phyloP scores from a whole-genome alignment of 2,888 invertebrate genomes.

The Reticulitermes lucifugus region DNA sequence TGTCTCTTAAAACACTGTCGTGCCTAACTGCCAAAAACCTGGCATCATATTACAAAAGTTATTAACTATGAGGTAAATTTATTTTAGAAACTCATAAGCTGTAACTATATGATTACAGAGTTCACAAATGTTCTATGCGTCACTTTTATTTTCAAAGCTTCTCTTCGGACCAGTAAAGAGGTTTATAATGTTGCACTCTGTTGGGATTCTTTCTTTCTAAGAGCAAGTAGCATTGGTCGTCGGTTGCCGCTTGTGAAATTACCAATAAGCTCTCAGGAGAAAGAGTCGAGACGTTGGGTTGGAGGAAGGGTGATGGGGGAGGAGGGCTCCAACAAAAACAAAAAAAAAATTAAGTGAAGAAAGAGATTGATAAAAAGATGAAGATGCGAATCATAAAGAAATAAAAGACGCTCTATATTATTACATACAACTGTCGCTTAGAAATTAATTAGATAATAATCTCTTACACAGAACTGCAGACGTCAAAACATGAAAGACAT shows the following conservation, averaged over 20 bases:
- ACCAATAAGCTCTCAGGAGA: conserved; percentile 48
- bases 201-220: conserved; percentile 33
- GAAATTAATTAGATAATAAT: neutral
- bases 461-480: no score
- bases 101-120: no score
- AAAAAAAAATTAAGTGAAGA: neutral
- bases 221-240: conserved; percentile 39
- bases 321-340: neutral
- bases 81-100: no score
- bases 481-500: no score
- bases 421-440: neutral
- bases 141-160: conserved; percentile 17
- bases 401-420: neutral
- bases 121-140: neutral
- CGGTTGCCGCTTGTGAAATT: conserved; percentile 45
- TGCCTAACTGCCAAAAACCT: no score
- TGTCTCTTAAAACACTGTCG: no score
- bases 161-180: conserved; percentile 3
- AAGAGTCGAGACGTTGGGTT: conserved; percentile 22
- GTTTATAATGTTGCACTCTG: neutral
- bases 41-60: no score
- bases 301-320: conserved; percentile 16
- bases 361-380: conserved; percentile 19
- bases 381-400: conserved; percentile 27
- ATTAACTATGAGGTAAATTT: no score